A percentile compares a stretch with the other conserved stretches of the same genome.
These are phyloP conservation scores for Gadus chalcogrammus DNA, from an alignment of 2,113 vertebrate species.

Conservation along the genomic window DNA sequence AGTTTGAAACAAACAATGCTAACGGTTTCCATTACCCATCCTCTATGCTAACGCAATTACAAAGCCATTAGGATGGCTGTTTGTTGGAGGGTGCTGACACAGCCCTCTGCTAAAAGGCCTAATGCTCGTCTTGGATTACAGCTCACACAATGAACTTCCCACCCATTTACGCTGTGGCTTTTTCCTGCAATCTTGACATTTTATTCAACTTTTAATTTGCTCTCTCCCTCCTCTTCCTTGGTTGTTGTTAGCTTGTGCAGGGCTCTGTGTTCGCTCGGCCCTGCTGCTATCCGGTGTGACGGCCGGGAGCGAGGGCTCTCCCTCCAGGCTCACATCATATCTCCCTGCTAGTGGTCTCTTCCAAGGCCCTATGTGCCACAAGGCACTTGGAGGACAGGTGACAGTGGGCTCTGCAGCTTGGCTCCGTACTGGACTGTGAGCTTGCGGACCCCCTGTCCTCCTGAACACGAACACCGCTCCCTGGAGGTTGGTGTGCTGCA, in stretches of 20 bases:
- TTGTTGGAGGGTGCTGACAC: conserved; percentile 27
- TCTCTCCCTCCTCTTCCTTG: background rate
- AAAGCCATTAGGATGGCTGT: conserved; percentile 40
- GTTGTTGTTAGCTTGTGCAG: too few relatives aligned
- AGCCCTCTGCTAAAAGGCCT: conserved; percentile 19
- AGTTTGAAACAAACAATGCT: too few relatives aligned
- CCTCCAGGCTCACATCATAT: conserved; percentile 38
- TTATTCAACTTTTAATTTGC: background rate
- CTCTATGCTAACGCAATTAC: conserved; percentile 47
- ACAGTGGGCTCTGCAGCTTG: too few relatives aligned
- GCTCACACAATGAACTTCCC: background rate
- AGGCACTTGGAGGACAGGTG: too few relatives aligned
- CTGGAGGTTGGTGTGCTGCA: conserved; percentile 42
- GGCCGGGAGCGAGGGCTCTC: conserved; percentile 23
- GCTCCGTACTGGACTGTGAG: too few relatives aligned
- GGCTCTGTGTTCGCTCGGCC: too few relatives aligned
- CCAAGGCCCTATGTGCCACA: background rate
- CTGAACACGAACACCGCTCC: conserved; percentile 49
- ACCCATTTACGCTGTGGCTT: background rate
- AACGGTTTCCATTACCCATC: too few relatives aligned
- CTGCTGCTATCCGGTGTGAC: too few relatives aligned
- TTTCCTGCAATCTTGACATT: background rate
- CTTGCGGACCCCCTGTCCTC: conserved; percentile 18
- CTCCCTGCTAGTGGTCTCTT: conserved; percentile 32
- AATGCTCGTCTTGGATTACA: background rate